phyloP scores from a whole-genome alignment of 2,888 invertebrate species.

The Ophion ventricosus region DNA sequence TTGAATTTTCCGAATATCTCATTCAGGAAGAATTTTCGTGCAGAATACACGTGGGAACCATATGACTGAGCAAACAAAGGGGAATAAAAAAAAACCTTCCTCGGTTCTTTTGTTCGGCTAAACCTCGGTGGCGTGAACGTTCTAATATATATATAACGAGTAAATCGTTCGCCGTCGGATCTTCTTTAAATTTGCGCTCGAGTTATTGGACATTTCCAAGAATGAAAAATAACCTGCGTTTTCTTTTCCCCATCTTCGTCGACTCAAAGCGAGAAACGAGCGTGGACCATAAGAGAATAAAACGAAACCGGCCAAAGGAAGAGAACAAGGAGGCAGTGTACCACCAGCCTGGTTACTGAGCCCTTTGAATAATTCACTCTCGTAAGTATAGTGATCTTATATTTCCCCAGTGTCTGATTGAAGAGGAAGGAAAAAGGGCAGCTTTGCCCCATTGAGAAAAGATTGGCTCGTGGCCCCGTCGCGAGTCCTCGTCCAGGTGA shows the following conservation, averaged over 20 bases:
- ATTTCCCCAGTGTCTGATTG: conserved; percentile 64
- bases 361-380: conserved; percentile 63
- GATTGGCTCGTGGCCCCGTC: conserved; percentile 50
- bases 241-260: conserved; percentile 16
- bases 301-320: not conserved
- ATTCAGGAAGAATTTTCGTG: no score
- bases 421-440: conserved; percentile 64
- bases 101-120: conserved; percentile 7
- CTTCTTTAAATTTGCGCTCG: conserved; percentile 60
- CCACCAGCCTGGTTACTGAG: conserved; percentile 36
- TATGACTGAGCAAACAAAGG: not conserved
- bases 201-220: conserved; percentile 58
- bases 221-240: conserved; percentile 60
- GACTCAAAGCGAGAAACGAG: conserved; percentile 25
- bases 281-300: conserved; percentile 29
- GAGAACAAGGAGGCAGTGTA: not conserved
- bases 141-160: conserved; percentile 19
- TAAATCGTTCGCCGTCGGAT: conserved; percentile 45
- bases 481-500: not conserved
- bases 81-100: not conserved
- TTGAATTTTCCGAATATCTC: no score
- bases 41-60: no score
- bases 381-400: conserved; percentile 62
- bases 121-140: conserved; percentile 14
- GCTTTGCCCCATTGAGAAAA: conserved; percentile 58